phyloP scores from a whole-genome alignment of 2,113 vertebrate genomes.

The Cyanoderma ruficeps region DNA sequence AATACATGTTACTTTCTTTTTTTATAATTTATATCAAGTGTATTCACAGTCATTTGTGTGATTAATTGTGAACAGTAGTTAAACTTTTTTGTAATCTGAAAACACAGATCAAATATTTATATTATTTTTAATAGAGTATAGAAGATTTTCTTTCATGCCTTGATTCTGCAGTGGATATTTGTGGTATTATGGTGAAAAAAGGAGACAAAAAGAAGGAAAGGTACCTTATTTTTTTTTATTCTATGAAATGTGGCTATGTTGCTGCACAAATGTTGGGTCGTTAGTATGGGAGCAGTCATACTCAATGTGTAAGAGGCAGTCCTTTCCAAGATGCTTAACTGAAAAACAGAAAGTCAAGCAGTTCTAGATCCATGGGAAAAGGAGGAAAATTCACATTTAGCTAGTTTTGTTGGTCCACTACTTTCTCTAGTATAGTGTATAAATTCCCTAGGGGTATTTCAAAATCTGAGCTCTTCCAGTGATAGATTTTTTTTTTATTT shows the following conservation, averaged over 20 bases:
- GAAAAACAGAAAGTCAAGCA: not conserved
- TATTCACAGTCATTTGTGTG: not conserved
- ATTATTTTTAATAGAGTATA: slow-evolving; percentile 74
- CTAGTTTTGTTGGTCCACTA: not conserved
- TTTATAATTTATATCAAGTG: not conserved
- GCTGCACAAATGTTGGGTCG: not conserved
- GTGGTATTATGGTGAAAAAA: slow-evolving; percentile 91
- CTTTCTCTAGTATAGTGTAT: not conserved
- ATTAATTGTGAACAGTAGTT: not conserved
- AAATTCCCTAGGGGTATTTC: not conserved
- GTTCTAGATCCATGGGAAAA: not conserved
- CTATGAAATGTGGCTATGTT: not conserved
- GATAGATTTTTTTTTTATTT: not conserved
- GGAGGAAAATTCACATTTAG: not conserved
- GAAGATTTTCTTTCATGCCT: slow-evolving; percentile 89
- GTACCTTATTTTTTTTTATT: slow-evolving; percentile 68
- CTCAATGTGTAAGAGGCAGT: not conserved
- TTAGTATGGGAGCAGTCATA: not conserved
- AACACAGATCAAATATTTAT: not conserved
- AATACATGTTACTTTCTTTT: not conserved
- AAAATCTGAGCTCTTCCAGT: not conserved
- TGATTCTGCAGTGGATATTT: slow-evolving; percentile 85
- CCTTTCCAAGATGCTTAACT: not conserved
- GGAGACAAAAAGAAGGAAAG: slow-evolving; percentile 96
- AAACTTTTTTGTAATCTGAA: not conserved